A percentile compares a stretch with the other conserved stretches of the same genome.
Evolutionary conservation across 2,888 invertebrate species (phyloP).

Genomic region (Drosophila melanosoma): DNA sequence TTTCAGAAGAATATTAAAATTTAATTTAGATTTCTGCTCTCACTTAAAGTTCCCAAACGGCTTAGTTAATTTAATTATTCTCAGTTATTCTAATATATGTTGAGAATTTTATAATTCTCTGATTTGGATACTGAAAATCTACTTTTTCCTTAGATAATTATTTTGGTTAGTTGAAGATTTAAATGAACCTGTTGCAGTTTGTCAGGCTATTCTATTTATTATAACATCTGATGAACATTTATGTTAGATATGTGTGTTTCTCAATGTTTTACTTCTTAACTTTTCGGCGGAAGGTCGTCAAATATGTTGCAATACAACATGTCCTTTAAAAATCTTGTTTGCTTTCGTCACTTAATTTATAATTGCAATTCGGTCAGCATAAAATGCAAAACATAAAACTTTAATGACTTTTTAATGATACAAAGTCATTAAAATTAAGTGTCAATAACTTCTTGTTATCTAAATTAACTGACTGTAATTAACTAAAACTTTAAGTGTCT

Average conservation of each 20-base stretch:
- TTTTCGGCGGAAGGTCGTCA: neutral
- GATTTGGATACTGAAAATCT: neutral
- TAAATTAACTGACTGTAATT: slow-evolving; percentile 35
- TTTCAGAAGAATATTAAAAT: neutral
- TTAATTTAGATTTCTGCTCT: neutral
- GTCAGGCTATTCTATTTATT: neutral
- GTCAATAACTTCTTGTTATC: slow-evolving; percentile 14
- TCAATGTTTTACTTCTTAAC: neutral
- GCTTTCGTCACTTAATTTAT: slow-evolving; percentile 9
- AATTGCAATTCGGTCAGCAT: slow-evolving; percentile 8
- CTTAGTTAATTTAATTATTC: neutral
- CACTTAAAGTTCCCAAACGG: neutral
- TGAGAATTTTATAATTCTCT: neutral
- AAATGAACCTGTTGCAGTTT: neutral
- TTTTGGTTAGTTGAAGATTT: neutral
- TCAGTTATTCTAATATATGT: neutral
- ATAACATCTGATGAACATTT: neutral
- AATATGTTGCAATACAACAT: neutral
- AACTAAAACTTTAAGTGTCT: slow-evolving; percentile 27
- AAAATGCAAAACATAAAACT: slow-evolving; percentile 26
- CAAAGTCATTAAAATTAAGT: slow-evolving; percentile 49
- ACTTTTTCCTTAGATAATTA: neutral
- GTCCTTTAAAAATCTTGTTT: slow-evolving; percentile 10
- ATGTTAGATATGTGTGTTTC: neutral
- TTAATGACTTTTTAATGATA: slow-evolving; percentile 23